Conservation (phyloP, 2,113 vertebrate genomes). For the Sinocyclocheilus rhinocerous region DNA sequence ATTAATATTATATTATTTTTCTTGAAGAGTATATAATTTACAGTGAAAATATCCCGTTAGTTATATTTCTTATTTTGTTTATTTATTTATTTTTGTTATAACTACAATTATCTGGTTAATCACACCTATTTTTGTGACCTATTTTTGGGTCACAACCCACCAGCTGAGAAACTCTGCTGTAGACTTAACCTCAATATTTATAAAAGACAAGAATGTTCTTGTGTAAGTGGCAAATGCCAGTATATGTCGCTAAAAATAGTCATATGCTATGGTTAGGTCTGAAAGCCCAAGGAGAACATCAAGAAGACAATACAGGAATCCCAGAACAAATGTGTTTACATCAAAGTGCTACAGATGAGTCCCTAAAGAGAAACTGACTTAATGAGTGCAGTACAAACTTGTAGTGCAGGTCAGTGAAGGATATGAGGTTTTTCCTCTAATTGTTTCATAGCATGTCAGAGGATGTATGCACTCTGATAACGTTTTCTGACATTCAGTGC, state of each 20-base stretch:
- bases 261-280: background rate
- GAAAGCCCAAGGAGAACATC: background rate
- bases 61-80: too few species aligned
- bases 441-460: background rate
- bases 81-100: background rate
- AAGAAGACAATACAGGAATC: background rate
- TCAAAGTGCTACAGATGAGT: conserved; percentile 5
- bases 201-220: background rate
- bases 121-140: background rate
- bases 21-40: too few species aligned
- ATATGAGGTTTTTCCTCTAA: background rate
- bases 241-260: background rate
- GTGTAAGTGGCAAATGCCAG: background rate
- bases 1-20: background rate
- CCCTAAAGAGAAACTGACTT: background rate
- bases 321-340: conserved; percentile 13
- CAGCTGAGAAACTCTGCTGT: background rate
- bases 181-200: background rate
- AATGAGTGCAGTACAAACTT: background rate
- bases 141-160: background rate
- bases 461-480: background rate
- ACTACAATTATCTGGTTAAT: background rate
- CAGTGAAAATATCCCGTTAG: too few species aligned
- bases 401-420: background rate
- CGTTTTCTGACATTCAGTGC: background rate